Evolutionary conservation across 30 jellyfish, hydroid and myxozoan genomes (phyloP).

Genomic region (Aurelia sp.): DNA sequence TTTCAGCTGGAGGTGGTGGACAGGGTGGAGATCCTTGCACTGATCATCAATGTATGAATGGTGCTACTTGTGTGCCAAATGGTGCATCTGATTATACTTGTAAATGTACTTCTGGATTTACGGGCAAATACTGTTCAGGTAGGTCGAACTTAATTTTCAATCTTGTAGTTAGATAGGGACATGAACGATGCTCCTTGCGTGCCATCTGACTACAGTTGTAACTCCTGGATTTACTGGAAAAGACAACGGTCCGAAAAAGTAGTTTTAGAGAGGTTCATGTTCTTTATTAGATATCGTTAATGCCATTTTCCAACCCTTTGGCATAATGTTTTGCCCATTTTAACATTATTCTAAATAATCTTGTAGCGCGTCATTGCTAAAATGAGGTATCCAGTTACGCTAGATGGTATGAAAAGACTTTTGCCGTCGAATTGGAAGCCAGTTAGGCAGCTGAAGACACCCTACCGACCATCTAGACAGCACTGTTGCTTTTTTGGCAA

Average conservation of each 20-base stretch:
- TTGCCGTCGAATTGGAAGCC: too few species aligned
- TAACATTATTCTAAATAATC: too few species aligned
- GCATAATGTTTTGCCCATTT: too few species aligned
- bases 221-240: constrained; percentile 87
- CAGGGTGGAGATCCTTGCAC: constrained; percentile 89
- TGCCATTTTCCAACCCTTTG: too few species aligned
- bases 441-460: too few species aligned
- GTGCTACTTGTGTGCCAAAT: constrained; percentile 79
- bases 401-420: too few species aligned
- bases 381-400: too few species aligned
- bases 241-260: constrained; percentile 29
- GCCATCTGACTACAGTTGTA: constrained; percentile 62
- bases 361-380: too few species aligned
- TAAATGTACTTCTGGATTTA: constrained; percentile 86
- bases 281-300: too few species aligned
- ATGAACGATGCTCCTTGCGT: constrained; percentile 90
- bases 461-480: too few species aligned
- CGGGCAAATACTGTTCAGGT: constrained; percentile 94
- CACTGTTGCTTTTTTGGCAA: too few species aligned
- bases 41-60: constrained; percentile 82
- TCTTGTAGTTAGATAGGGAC: background rate
- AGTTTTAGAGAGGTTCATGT: too few species aligned
- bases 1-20: constrained; percentile 12
- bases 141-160: background rate
- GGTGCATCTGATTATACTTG: constrained; percentile 62